Evolutionary conservation across 2,113 vertebrate genomes (phyloP).

Genomic region (Poicephalus gulielmi): DNA sequence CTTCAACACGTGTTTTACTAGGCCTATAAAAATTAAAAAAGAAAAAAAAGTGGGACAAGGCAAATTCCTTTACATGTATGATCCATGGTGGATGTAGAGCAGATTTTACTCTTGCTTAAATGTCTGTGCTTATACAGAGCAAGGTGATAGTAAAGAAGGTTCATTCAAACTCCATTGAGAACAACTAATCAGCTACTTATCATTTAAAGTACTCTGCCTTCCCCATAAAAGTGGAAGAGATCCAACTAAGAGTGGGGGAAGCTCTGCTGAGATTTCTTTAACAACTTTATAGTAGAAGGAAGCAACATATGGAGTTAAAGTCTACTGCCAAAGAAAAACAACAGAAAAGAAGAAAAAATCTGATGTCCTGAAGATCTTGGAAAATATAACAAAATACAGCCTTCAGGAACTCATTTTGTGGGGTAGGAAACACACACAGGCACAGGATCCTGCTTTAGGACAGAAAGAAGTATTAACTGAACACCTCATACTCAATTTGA

Average conservation of each 20-base stretch:
- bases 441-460: background rate
- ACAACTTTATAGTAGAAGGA: background rate
- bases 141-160: background rate
- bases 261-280: background rate
- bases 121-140: background rate
- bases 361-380: background rate
- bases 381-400: background rate
- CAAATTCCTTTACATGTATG: background rate
- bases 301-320: background rate
- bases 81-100: background rate
- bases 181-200: background rate
- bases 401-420: background rate
- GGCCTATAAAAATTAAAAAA: background rate
- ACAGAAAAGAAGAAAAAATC: background rate
- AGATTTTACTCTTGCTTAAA: background rate
- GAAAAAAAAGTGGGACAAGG: background rate
- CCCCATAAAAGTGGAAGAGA: background rate
- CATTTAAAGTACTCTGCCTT: background rate
- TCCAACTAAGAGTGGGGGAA: background rate
- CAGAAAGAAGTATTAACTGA: background rate
- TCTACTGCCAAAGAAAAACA: background rate
- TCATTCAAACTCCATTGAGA: constrained; percentile 8
- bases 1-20: background rate
- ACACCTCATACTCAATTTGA: background rate
- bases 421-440: background rate